A percentile compares a stretch with the other conserved stretches of the same genome.
Evolutionary conservation across 2,113 vertebrate species (phyloP).

Genomic region (Zosterops borbonicus): DNA sequence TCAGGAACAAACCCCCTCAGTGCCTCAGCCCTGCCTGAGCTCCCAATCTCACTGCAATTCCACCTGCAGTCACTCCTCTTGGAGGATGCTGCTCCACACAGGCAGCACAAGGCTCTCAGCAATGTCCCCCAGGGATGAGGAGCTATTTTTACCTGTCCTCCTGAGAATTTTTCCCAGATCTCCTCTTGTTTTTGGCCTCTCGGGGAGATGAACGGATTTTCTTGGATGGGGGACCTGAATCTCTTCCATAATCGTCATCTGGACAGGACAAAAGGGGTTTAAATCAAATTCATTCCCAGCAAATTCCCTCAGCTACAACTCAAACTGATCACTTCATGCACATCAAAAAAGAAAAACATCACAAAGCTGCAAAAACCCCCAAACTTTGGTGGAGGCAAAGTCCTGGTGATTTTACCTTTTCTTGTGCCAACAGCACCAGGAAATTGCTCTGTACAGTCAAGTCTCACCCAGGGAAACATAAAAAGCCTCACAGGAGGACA

Average conservation of each 20-base stretch:
- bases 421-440: neutral
- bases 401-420: neutral
- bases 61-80: neutral
- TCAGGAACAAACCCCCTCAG: neutral
- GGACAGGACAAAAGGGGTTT: neutral
- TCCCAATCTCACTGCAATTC: neutral
- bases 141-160: constrained; percentile 87
- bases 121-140: neutral
- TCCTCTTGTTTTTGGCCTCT: constrained; percentile 93
- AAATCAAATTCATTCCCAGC: neutral
- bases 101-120: neutral
- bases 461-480: neutral
- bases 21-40: neutral
- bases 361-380: neutral
- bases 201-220: constrained; percentile 91
- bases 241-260: constrained; percentile 95
- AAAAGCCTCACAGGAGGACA: neutral
- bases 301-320: neutral
- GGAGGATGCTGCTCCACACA: neutral
- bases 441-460: neutral
- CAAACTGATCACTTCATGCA: neutral
- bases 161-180: constrained; percentile 92
- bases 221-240: constrained; percentile 87
- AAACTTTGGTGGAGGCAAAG: neutral
- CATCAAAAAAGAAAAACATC: neutral